Evolutionary conservation across 2,113 vertebrate genomes (phyloP).

Genomic region (Misgurnus mizolepis): DNA sequence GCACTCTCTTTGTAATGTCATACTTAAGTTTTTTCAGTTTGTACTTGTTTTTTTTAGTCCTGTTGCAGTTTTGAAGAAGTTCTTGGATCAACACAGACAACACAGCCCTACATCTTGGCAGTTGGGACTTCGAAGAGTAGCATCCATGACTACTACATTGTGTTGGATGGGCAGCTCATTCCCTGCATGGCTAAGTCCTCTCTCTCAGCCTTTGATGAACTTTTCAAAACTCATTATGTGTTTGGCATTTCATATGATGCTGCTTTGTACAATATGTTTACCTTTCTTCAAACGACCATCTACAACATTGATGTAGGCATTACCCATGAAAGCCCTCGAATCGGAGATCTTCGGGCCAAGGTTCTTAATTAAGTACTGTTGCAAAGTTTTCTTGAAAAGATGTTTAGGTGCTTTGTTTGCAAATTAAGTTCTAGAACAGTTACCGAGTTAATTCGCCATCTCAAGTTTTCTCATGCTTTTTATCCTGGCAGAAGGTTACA

Average conservation of each 20-base stretch:
- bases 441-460: background rate
- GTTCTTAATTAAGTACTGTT: background rate
- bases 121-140: conserved; percentile 23
- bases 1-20: too few relatives aligned
- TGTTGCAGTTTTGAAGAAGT: too few relatives aligned
- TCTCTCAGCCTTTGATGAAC: too few relatives aligned
- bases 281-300: too few relatives aligned
- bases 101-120: conserved; percentile 41
- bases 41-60: too few relatives aligned
- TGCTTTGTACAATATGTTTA: too few relatives aligned
- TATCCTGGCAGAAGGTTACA: background rate
- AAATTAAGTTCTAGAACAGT: background rate
- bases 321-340: conserved; percentile 1
- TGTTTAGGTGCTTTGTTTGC: background rate
- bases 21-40: too few relatives aligned
- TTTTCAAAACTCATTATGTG: too few relatives aligned
- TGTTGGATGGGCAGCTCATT: too few relatives aligned
- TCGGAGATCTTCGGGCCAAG: conserved; percentile 29
- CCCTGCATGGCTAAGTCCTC: too few relatives aligned
- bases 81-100: background rate
- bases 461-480: background rate
- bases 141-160: conserved; percentile 11
- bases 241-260: too few relatives aligned
- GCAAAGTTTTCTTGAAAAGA: background rate
- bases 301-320: conserved; percentile 4